These are phyloP conservation scores for Caretta caretta DNA, from an alignment of 2,113 vertebrate genomes.

Conservation along the genomic window DNA sequence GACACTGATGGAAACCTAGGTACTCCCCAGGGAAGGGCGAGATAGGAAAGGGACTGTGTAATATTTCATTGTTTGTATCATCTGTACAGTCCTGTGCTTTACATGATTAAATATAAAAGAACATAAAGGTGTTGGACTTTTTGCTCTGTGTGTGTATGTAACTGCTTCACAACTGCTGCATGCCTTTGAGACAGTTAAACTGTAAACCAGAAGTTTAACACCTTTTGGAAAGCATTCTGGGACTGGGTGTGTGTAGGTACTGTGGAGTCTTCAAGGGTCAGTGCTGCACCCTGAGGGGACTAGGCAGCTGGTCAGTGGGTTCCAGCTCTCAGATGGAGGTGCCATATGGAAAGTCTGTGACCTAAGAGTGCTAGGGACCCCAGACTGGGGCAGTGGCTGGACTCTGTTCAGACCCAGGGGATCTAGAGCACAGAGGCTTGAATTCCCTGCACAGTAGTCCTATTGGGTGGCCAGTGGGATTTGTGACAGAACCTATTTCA, in stretches of 20 bases:
- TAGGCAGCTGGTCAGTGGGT: not conserved
- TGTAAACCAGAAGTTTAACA: not conserved
- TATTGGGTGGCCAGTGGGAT: not conserved
- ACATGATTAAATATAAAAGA: not conserved
- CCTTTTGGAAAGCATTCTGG: not conserved
- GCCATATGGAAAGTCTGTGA: not conserved
- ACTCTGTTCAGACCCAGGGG: not conserved
- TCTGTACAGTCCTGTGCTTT: not conserved
- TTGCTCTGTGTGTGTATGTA: not conserved
- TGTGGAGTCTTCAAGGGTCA: not conserved
- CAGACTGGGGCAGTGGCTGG: not conserved
- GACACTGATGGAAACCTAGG: not conserved
- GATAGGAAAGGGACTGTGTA: not conserved
- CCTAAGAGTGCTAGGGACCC: not conserved
- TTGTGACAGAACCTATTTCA: no score
- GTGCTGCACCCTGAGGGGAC: not conserved
- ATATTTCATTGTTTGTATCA: not conserved
- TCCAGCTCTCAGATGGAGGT: not conserved
- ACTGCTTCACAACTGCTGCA: not conserved
- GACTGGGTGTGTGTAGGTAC: not conserved
- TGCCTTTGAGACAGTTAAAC: not conserved
- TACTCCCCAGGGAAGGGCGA: not conserved
- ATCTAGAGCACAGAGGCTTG: not conserved
- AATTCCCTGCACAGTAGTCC: not conserved
- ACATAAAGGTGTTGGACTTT: not conserved